Evolutionary conservation across 2,888 invertebrate genomes (phyloP), one percentile per base, ranked within the genome.

Genomic region (Anodontia alba): DNA sequence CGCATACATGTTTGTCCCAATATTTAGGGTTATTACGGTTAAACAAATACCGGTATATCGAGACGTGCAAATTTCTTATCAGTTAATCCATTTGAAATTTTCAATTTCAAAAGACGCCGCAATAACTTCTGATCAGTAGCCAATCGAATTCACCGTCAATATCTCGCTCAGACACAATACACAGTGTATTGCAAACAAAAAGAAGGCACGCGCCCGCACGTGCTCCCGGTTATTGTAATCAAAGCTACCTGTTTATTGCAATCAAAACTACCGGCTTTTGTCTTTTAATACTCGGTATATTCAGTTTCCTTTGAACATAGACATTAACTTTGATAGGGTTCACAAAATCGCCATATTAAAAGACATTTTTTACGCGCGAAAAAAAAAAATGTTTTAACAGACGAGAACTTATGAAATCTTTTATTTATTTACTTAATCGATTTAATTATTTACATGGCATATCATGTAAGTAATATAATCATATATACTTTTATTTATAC

Each of bases 131-230:
- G 62, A 62, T 1, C 62, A 62, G 62, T 62, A 62, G 33, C 62
- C 31, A 62, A 62, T 62, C 57, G 29, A 62, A 12, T 10, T 29
- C 33, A 33, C 23, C 33, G 62, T 62, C 54, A 62, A 71, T 49
- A 17, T 38, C 38, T 8, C 38, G 38, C 38, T 38, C 33, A 23
- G 49, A 49, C 38, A 42, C 69, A 69, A 31, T 46, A 42, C 1
- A 29, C 69, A 20, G 70, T 46, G 70, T 71, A 71, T 49, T 49
- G 49, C 29, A 10, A 51, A 26, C 43, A 49, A 51, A 71, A 38
- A 15, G n/a, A 20, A 31, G 33, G 49, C 49, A 33, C 46, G 49
- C 23, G 33, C 10, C 36, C 31, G 29, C 70, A 33, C 51, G 70
- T 51, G 49, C 70, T 33, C 23, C 70, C 36, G 49, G 46, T 17